A percentile compares a stretch with the other conserved stretches of the same genome.
Conservation (phyloP, 2,797 vertebrate genomes). For the Octomys mimax region DNA sequence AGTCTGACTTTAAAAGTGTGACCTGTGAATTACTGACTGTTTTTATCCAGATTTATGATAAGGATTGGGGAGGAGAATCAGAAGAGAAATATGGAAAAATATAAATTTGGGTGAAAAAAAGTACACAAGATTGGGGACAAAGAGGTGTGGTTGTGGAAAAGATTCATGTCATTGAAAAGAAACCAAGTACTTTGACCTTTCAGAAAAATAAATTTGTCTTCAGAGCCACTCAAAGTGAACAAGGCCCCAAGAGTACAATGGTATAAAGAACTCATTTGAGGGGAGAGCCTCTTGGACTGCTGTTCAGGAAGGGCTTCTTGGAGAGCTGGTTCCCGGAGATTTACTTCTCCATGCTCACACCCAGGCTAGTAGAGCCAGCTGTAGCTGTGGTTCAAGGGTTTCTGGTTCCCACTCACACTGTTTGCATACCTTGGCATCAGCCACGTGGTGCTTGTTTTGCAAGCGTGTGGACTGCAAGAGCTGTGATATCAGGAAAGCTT, state of each 20-base stretch:
- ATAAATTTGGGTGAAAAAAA: not conserved
- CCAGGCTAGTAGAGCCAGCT: not conserved
- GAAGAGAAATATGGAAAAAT: not conserved
- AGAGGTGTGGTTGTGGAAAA: not conserved
- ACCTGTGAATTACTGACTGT: not conserved
- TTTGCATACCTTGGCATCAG: not conserved
- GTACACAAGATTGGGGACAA: not conserved
- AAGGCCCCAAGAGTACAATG: not conserved
- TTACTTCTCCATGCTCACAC: not conserved
- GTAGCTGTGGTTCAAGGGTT: not conserved
- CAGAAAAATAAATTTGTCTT: not conserved
- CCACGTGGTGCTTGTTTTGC: not conserved
- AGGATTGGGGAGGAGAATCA: not conserved
- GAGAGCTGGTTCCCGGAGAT: not conserved
- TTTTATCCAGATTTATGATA: not conserved
- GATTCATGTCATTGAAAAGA: not conserved
- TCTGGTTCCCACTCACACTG: not conserved
- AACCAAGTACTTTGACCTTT: not conserved
- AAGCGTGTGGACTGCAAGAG: not conserved
- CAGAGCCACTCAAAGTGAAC: not conserved
- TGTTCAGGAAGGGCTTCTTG: not conserved
- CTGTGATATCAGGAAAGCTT: not conserved
- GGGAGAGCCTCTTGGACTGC: not conserved
- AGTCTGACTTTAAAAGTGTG: too few relatives aligned
- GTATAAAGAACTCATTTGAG: not conserved